Evolutionary conservation across 2,113 vertebrate genomes (phyloP).

Genomic region (human (Homo sapiens)): GRCh38 chr5:121695501-121696000

Average conservation of each 20-base stretch:
- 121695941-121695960: neutral
- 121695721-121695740: neutral
- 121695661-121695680: neutral
- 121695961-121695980: neutral
- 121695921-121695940: neutral
- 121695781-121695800: neutral
- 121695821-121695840: neutral
- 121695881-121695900: neutral
- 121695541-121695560: neutral
- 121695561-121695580: neutral
- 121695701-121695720: neutral
- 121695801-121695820: neutral
- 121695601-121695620: neutral
- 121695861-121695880: neutral
- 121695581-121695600: neutral
- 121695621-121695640: neutral
- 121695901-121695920: constrained; percentile 13
- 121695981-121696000: neutral
- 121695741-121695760: neutral
- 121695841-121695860: neutral
- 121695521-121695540: neutral
- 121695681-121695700: neutral
- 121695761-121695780: neutral
- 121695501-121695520: neutral
- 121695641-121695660: neutral